A percentile compares a stretch with the other conserved stretches of the same genome.
phyloP scores from a whole-genome alignment of 2,797 vertebrate species.

The Apogon hyalosoma region DNA sequence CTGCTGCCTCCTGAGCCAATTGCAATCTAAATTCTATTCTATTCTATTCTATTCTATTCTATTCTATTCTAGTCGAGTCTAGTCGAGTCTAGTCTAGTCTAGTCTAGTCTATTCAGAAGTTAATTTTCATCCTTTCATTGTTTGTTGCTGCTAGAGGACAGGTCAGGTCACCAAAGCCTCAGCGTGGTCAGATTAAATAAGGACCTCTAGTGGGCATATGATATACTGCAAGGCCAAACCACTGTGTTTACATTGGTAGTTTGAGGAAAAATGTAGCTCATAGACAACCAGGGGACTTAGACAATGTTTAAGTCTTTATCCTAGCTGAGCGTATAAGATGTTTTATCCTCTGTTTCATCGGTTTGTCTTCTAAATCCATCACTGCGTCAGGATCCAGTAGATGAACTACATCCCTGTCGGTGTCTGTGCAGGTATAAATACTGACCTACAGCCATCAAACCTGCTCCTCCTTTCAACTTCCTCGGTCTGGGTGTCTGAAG shows the following conservation, averaged over 20 bases:
- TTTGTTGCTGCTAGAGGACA: constrained; percentile 3
- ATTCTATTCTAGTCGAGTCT: no score
- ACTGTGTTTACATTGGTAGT: neutral
- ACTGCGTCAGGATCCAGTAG: neutral
- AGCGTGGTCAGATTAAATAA: neutral
- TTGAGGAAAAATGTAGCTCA: neutral
- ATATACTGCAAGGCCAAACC: constrained; percentile 9
- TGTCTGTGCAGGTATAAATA: neutral
- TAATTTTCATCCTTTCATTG: neutral
- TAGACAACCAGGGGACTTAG: neutral
- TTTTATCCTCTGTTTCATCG: neutral
- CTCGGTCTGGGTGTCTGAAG: constrained; percentile 16
- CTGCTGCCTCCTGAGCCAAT: no score
- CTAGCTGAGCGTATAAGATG: neutral
- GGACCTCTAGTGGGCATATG: constrained; percentile 57
- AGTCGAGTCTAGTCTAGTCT: no score
- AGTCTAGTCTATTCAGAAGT: no score
- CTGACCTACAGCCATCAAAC: neutral
- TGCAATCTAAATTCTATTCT: no score
- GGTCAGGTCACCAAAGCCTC: neutral
- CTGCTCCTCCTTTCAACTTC: neutral
- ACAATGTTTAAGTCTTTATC: neutral
- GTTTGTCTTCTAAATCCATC: neutral
- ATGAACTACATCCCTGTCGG: neutral
- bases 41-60: no score